Percentiles rank a stretch among this genome's conserved stretches.
phyloP scores from a whole-genome alignment of 2,113 vertebrate species.

The Tachysurus vachellii region DNA sequence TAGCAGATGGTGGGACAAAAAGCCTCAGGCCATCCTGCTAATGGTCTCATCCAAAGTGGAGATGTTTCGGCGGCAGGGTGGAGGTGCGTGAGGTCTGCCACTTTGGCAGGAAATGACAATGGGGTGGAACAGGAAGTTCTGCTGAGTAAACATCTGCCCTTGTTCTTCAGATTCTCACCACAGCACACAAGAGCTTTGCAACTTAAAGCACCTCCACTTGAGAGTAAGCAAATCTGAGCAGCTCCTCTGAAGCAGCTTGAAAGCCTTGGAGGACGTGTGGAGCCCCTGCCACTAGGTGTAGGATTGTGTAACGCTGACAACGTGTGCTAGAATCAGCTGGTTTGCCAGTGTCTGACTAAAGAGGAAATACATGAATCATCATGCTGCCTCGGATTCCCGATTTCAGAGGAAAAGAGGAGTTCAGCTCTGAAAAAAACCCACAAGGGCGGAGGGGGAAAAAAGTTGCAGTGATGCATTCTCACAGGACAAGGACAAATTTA shows the following conservation, averaged over 20 bases:
- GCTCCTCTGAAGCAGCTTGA: background rate
- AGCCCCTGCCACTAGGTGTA: no score
- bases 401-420: background rate
- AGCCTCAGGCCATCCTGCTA: background rate
- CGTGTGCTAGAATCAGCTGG: background rate
- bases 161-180: background rate
- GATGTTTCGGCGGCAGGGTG: background rate
- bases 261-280: background rate
- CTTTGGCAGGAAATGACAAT: conserved; percentile 10
- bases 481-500: conserved; percentile 16
- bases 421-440: background rate
- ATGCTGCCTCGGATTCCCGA: background rate
- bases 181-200: background rate
- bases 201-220: background rate
- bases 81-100: background rate
- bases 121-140: background rate
- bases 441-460: background rate
- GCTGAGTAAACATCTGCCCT: background rate
- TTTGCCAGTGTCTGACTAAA: background rate
- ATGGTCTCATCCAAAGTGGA: background rate
- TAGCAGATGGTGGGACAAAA: background rate
- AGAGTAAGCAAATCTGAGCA: background rate
- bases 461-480: background rate
- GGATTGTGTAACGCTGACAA: background rate
- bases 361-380: conserved; percentile 15